Evolutionary conservation across 2,113 vertebrate species (phyloP).

Genomic region (Columba janthina): DNA sequence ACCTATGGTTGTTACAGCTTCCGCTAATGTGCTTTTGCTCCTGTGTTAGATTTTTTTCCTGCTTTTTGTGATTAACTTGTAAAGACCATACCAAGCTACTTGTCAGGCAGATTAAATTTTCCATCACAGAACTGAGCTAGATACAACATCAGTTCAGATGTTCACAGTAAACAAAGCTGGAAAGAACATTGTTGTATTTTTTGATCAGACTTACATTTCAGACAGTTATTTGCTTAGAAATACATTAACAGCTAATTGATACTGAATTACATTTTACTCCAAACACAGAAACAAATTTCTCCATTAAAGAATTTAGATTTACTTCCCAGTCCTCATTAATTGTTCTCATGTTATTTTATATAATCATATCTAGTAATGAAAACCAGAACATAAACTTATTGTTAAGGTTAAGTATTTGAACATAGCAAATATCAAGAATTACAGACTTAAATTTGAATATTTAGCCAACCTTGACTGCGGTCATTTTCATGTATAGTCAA

Average conservation of each 20-base stretch:
- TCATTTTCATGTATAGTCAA: neutral
- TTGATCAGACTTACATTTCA: neutral
- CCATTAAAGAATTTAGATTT: neutral
- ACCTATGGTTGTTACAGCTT: constrained; percentile 4
- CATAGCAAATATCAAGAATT: neutral
- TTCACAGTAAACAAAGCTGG: neutral
- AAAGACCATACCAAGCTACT: neutral
- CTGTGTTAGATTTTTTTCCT: neutral
- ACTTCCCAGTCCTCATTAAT: neutral
- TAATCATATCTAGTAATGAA: neutral
- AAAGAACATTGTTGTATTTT: neutral
- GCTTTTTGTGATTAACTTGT: neutral
- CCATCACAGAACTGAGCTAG: neutral
- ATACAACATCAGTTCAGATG: neutral
- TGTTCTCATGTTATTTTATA: neutral
- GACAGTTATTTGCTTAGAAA: neutral
- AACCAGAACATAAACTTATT: fast-evolving
- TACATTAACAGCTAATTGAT: neutral
- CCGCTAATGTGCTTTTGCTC: constrained; percentile 28
- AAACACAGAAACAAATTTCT: neutral
- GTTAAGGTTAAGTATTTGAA: neutral
- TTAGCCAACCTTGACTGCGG: neutral
- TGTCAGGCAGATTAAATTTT: neutral
- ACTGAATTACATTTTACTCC: neutral
- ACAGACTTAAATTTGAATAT: neutral